Percentiles rank a stretch among this genome's conserved stretches.
phyloP scores from a whole-genome alignment of 2,113 vertebrate species.

The Oreochromis spilurus region DNA sequence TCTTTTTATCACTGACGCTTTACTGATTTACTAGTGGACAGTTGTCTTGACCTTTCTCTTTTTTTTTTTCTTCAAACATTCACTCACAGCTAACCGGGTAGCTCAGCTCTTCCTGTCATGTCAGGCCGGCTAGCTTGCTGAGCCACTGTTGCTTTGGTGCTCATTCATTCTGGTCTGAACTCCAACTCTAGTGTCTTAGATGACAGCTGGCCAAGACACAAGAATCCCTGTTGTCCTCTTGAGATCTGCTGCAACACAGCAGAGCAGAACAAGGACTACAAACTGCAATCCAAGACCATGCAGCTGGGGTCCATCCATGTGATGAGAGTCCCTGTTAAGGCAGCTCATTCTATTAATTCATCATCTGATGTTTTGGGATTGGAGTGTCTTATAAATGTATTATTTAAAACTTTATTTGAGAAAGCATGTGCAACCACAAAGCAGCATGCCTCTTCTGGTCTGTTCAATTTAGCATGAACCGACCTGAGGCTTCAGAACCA shows the following conservation, averaged over 20 bases:
- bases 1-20: background rate
- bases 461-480: fast-evolving
- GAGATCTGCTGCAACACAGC: background rate
- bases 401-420: background rate
- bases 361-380: background rate
- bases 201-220: background rate
- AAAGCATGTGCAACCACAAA: background rate
- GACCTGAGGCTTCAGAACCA: background rate
- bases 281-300: background rate
- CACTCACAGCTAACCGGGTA: background rate
- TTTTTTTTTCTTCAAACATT: background rate
- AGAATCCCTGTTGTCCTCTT: background rate
- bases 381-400: background rate
- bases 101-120: background rate
- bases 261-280: background rate
- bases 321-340: background rate
- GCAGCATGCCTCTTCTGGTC: background rate
- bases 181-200: background rate
- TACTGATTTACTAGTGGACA: background rate
- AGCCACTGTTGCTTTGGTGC: background rate
- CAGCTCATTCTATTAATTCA: background rate
- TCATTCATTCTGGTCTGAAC: background rate
- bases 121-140: background rate
- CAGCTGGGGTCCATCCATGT: background rate
- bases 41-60: background rate